Evolutionary conservation across 2,888 invertebrate genomes (phyloP).

Genomic region (Perizoma affinitatum): DNA sequence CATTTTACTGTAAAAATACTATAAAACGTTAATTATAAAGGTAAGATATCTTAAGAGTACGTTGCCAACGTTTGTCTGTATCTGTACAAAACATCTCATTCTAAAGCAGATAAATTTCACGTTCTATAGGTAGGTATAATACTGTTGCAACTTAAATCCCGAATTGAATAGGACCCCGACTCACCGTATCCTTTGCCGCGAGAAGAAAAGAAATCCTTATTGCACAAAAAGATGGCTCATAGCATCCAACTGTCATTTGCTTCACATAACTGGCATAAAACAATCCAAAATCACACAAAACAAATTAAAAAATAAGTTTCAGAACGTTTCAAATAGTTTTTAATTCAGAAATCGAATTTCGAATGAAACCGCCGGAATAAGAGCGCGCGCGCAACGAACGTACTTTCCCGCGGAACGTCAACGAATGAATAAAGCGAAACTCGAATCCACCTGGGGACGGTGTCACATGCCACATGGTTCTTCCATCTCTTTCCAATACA

Average conservation of each 20-base stretch:
- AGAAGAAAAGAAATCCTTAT: constrained; percentile 69
- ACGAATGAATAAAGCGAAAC: constrained; percentile 74
- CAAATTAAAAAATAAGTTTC: constrained; percentile 36
- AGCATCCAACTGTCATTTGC: constrained; percentile 62
- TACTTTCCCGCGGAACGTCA: constrained; percentile 79
- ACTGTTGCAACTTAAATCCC: constrained; percentile 49
- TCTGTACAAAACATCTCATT: constrained; percentile 23
- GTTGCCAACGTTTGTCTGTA: constrained; percentile 8
- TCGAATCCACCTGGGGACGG: constrained; percentile 71
- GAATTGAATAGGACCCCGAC: constrained; percentile 56
- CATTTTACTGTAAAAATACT: background rate
- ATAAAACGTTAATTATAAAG: too few relatives aligned
- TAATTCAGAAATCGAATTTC: constrained; percentile 39
- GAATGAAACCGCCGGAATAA: constrained; percentile 47
- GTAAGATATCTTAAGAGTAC: too few relatives aligned
- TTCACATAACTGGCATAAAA: constrained; percentile 51
- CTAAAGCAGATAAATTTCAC: constrained; percentile 19
- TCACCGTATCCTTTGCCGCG: constrained; percentile 65
- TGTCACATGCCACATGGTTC: constrained; percentile 64
- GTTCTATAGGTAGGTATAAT: constrained; percentile 35
- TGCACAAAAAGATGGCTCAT: constrained; percentile 64
- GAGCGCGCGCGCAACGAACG: constrained; percentile 60
- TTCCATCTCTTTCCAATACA: constrained; percentile 50
- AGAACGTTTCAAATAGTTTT: constrained; percentile 36
- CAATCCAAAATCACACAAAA: constrained; percentile 42